Conservation (phyloP, 2,888 invertebrate species). For the Trimorus sp. region DNA sequence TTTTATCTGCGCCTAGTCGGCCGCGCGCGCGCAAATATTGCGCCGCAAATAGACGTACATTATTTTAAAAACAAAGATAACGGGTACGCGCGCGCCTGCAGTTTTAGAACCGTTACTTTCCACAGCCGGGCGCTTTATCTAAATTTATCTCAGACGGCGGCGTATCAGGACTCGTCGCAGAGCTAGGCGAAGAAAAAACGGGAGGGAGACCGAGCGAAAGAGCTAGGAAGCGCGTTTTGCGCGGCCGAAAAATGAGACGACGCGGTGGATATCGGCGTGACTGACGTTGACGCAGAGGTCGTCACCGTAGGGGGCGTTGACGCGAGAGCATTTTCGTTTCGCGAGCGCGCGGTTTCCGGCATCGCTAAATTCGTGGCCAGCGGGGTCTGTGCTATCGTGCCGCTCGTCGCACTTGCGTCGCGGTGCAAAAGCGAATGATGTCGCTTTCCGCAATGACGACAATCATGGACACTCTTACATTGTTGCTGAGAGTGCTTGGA, state of each 20-base stretch:
- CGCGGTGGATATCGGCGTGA: too few relatives aligned
- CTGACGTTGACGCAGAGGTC: too few relatives aligned
- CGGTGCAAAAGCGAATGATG: constrained; percentile 4
- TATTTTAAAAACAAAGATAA: constrained; percentile 61
- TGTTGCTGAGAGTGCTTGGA: neutral
- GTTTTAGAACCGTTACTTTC: constrained; percentile 69
- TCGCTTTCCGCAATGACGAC: neutral
- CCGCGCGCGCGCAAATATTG: constrained; percentile 25
- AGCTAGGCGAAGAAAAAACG: constrained; percentile 71
- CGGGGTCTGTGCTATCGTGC: too few relatives aligned
- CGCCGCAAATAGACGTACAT: constrained; percentile 51
- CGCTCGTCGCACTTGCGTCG: too few relatives aligned
- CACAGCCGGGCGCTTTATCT: constrained; percentile 74
- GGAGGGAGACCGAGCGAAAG: constrained; percentile 24
- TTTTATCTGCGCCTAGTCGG: constrained; percentile 14
- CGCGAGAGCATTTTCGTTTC: constrained; percentile 34
- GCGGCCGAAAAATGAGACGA: too few relatives aligned
- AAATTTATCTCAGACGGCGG: constrained; percentile 75
- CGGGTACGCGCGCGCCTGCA: constrained; percentile 53
- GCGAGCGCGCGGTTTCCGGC: too few relatives aligned
- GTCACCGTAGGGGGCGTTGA: too few relatives aligned
- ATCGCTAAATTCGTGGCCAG: too few relatives aligned
- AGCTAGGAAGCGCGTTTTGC: too few relatives aligned
- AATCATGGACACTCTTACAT: neutral
- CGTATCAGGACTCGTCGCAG: constrained; percentile 75